Evolutionary conservation across 2,888 invertebrate genomes (phyloP), one percentile per base, ranked within the genome.

Genomic region (Sphaerophoria taeniata): DNA sequence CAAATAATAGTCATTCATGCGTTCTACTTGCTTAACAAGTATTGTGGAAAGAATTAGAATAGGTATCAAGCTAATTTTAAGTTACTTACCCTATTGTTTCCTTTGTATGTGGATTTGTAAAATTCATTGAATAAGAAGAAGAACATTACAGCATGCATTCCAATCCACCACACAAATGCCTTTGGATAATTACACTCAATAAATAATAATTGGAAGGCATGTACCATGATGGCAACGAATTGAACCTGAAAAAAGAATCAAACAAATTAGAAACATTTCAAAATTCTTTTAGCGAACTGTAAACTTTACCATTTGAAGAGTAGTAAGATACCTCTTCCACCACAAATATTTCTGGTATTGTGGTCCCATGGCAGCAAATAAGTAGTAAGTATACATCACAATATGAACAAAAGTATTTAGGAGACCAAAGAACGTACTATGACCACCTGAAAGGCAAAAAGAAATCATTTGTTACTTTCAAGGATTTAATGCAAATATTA

Each of bases 401-500:
- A 98, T 96, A 93, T 99, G 98, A n/a, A 99, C 98, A 92, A 98
- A 98, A 0, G 98, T 97, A 93, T 98, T 99, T 90, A 98, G 93
- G 88, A 98, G 94, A 2, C 98, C 97, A 92, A 98, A 98, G 94
- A 98, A 98, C 5, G 98, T 98, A 89, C 97, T 97, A 92, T 98
- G 98, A 43, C 98, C 98, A 91, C 98, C 98, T 94, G 78, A 6
- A 61, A 45, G 3, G 7, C 0, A 24, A 2, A 24, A 24, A 6
- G 33, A 60, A 79, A 63, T 49, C 45, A 60, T 34, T 58, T 16
- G 51, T 45, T 58, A 33, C 5, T 31, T 43, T 56, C 61, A 6
- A 12, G 33, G 47, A 61, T 39, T 73, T 2, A 9, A 43, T 11
- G 9, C 9, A 43, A 43, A 11, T 39, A 2, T 39, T 39, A 9